phyloP scores from a whole-genome alignment of 2,888 invertebrate genomes.

The Eucera pruinosa region DNA sequence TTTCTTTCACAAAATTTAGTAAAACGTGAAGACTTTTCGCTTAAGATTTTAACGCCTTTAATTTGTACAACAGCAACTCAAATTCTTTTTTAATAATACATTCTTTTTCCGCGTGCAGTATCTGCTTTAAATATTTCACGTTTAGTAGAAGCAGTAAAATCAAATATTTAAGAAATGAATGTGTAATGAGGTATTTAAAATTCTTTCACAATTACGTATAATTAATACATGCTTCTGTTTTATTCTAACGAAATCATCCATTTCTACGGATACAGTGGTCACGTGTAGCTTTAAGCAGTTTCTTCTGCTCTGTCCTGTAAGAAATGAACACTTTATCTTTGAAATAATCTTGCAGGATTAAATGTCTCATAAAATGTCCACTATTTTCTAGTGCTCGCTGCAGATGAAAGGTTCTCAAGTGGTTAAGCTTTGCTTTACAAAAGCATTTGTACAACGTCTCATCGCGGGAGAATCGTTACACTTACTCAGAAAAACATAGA shows the following conservation, averaged over 20 bases:
- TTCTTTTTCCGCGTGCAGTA: too few relatives aligned
- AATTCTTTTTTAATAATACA: too few relatives aligned
- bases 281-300: neutral
- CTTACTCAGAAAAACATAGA: neutral
- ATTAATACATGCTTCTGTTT: too few relatives aligned
- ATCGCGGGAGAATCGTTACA: neutral
- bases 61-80: too few relatives aligned
- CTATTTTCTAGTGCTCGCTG: neutral
- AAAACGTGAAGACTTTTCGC: too few relatives aligned
- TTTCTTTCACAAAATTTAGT: too few relatives aligned
- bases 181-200: neutral
- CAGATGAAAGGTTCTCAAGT: neutral
- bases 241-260: neutral
- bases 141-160: neutral
- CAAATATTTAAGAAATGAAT: neutral
- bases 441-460: neutral
- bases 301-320: neutral
- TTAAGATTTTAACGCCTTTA: too few relatives aligned
- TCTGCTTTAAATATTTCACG: too few relatives aligned
- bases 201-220: too few relatives aligned
- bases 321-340: conserved; percentile 5
- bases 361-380: neutral
- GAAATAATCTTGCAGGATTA: conserved; percentile 16
- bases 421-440: neutral
- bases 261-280: neutral